Base-by-base conservation (phyloP, 2,113 vertebrate species). In the Erinaceus europaeus region DNA sequence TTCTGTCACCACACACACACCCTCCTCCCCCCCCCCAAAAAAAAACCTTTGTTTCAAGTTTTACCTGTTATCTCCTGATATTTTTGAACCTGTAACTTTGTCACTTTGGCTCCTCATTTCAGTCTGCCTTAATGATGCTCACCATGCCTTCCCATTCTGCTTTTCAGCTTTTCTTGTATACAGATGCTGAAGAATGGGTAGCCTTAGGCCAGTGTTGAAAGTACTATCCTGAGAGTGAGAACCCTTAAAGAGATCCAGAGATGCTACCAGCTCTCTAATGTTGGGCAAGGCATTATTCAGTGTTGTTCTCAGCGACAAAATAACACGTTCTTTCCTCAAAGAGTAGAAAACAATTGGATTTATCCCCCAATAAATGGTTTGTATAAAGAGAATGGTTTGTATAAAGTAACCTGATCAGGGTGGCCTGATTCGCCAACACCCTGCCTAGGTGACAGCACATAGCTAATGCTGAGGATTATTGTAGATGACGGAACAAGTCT, bases 11-110 rank as follows among this genome's bases (percentile, higher is more conserved):
- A 64, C n/a, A n/a, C n/a, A n/a, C n/a, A n/a, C n/a, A n/a, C n/a
- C n/a, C n/a, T n/a, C n/a, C 18, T 74, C 32, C n/a, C n/a, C 20
- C 18, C 61, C 48, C 82, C 77, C 40, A 18, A 69, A n/a, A n/a
- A n/a, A n/a, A n/a, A 69, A 44, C 21, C 29, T 77, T 84, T 73
- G 13, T 72, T 73, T 57, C 42, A n/a, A 20, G 2, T 50, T 59
- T 34, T 40, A 25, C 11, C 46, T 38, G 14, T 50, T 53, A 0
- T 0, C n/a, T 46, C 14, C 13, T 46, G 53, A 0, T 34, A 8
- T 46, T 38, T 42, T 40, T 4, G 34, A 32, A 8, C 55, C 53
- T 11, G 9, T 25, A 9, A 27, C 36, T 53, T 52, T 75, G 23
- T 67, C 7, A 3, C 2, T 32, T 42, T 42, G 78, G 5, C 50